A percentile compares a stretch with the other conserved stretches of the same genome.
Conservation (phyloP, 2,888 invertebrate genomes). For the Vanessa cardui region DNA sequence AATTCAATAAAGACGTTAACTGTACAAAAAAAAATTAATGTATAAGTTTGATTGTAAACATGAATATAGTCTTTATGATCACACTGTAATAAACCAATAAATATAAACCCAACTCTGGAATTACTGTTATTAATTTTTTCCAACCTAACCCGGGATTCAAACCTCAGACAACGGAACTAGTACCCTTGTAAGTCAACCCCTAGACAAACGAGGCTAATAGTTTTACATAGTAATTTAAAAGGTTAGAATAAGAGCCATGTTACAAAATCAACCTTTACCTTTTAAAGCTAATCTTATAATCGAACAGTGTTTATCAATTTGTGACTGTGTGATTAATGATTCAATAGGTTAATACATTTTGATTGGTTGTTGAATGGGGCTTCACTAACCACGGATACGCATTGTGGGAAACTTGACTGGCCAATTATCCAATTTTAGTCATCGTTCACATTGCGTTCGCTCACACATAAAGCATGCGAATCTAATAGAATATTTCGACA, state of each 20-base stretch:
- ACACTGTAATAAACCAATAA: not conserved
- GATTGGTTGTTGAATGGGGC: conserved; percentile 45
- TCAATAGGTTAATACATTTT: conserved; percentile 43
- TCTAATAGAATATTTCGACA: conserved; percentile 55
- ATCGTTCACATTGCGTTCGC: conserved; percentile 38
- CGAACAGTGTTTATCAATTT: conserved; percentile 47
- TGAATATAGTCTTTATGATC: too few relatives aligned
- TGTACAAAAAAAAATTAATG: too few relatives aligned
- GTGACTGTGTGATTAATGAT: conserved; percentile 46
- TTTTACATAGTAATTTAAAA: not conserved
- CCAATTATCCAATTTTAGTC: conserved; percentile 71
- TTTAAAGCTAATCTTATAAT: conserved; percentile 41
- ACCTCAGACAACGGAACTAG: too few relatives aligned
- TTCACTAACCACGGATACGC: conserved; percentile 39
- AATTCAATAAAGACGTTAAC: too few relatives aligned
- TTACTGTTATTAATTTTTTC: not conserved
- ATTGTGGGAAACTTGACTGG: conserved; percentile 53
- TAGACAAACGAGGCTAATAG: not conserved
- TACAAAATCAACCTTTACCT: conserved; percentile 33
- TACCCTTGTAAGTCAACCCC: too few relatives aligned
- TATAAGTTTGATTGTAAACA: too few relatives aligned
- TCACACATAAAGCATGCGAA: conserved; percentile 38
- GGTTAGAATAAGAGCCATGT: conserved; percentile 2
- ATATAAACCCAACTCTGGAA: too few relatives aligned
- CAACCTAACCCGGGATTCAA: not conserved